Evolutionary conservation across 35 echinoderm and acorn worm genomes (phyloP).

Genomic region (Ptychodera flava): DNA sequence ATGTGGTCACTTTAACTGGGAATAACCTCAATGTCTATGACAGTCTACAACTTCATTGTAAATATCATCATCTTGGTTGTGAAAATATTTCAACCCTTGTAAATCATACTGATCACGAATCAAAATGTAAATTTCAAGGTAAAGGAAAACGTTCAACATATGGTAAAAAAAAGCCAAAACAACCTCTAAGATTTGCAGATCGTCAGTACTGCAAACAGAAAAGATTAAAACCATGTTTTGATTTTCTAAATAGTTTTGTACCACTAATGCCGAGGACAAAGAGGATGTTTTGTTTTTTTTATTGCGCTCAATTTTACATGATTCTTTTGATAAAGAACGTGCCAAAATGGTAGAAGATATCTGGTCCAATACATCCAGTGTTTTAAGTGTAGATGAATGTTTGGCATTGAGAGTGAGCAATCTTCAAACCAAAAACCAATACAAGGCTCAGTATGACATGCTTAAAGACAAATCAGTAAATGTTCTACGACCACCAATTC

Average conservation of each 20-base stretch:
- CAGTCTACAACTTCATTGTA: not conserved
- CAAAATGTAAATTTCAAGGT: not conserved
- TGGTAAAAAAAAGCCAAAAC: not conserved
- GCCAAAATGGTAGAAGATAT: not conserved
- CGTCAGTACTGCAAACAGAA: not conserved
- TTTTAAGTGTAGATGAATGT: constrained; percentile 29
- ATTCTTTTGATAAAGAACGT: not conserved
- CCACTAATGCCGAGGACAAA: not conserved
- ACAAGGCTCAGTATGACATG: no score
- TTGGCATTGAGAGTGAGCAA: no score
- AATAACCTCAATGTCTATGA: not conserved
- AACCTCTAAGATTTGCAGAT: not conserved
- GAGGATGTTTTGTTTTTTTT: not conserved
- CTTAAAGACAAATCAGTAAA: no score
- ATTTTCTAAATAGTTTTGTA: not conserved
- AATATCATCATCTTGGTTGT: not conserved
- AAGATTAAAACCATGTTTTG: not conserved
- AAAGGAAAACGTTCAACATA: not conserved
- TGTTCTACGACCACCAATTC: no score
- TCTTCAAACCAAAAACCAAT: no score
- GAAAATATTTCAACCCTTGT: not conserved
- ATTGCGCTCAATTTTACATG: not conserved
- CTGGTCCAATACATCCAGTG: not conserved
- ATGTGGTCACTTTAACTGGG: not conserved
- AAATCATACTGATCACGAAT: not conserved